Percentiles rank a stretch among this genome's conserved stretches.
Evolutionary conservation across 2,113 vertebrate species (phyloP).

Genomic region (Passer montanus): DNA sequence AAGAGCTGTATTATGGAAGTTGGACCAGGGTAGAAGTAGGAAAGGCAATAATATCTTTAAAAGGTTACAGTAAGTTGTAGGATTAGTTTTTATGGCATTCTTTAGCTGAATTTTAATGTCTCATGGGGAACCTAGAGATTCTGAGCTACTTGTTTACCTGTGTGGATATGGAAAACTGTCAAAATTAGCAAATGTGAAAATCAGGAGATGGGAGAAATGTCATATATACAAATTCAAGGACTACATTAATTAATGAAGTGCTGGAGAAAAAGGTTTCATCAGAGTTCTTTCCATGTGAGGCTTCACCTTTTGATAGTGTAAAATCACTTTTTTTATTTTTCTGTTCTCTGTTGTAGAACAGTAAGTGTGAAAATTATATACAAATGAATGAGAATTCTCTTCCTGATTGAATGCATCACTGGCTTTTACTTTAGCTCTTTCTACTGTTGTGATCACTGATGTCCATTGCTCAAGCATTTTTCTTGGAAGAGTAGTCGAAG

Average conservation of each 20-base stretch:
- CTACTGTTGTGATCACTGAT: background rate
- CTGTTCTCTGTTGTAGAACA: background rate
- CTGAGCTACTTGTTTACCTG: background rate
- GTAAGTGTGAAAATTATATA: background rate
- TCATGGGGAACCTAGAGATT: background rate
- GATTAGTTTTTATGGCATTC: background rate
- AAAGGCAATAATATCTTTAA: background rate
- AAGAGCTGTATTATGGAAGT: background rate
- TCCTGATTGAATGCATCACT: background rate
- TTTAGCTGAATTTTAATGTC: background rate
- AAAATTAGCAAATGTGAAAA: background rate
- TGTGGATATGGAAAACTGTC: background rate
- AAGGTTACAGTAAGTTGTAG: background rate
- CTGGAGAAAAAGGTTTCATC: background rate
- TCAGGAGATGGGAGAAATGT: rapidly evolving
- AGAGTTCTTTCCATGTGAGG: background rate
- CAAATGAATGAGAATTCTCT: background rate
- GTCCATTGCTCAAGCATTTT: background rate
- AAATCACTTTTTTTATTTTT: background rate
- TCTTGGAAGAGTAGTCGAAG: background rate
- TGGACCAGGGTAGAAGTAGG: background rate
- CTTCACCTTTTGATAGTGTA: background rate
- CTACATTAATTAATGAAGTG: background rate
- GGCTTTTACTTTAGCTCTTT: background rate
- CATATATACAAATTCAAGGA: background rate